phyloP scores from a whole-genome alignment of 2,888 invertebrate genomes.

The Oligia strigilis region DNA sequence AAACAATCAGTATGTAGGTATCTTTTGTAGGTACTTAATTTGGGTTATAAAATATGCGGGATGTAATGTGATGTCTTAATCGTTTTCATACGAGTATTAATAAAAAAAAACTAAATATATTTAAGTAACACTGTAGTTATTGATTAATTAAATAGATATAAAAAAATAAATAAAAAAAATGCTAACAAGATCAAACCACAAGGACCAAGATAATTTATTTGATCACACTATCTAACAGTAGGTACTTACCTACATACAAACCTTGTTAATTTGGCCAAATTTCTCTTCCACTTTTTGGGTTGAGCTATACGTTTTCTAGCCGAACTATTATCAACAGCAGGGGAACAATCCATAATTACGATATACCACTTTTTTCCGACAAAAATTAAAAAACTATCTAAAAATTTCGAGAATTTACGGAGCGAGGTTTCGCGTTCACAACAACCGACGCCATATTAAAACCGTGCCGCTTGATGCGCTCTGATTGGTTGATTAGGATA shows the following conservation, averaged over 20 bases:
- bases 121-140: too few species aligned
- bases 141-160: background rate
- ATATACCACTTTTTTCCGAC: conserved; percentile 3
- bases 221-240: conserved; percentile 6
- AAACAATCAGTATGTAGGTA: too few species aligned
- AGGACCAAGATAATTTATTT: conserved; percentile 11
- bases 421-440: background rate
- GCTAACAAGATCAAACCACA: conserved; percentile 16
- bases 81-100: too few species aligned
- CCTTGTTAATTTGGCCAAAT: conserved; percentile 10
- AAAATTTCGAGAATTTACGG: conserved; percentile 3
- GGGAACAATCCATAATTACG: conserved; percentile 9
- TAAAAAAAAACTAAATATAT: too few species aligned
- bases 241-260: conserved; percentile 4
- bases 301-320: conserved; percentile 10
- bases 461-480: conserved; percentile 17
- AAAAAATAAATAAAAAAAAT: background rate
- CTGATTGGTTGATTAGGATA: conserved; percentile 42
- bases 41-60: too few species aligned
- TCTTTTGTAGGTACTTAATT: too few species aligned
- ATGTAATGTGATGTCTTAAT: too few species aligned
- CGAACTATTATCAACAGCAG: conserved; percentile 2
- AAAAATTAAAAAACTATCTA: background rate
- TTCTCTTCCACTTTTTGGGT: conserved; percentile 10
- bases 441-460: conserved; percentile 4